Evolutionary conservation across 2,888 invertebrate genomes (phyloP).

Genomic region (Ophion slaviceki): DNA sequence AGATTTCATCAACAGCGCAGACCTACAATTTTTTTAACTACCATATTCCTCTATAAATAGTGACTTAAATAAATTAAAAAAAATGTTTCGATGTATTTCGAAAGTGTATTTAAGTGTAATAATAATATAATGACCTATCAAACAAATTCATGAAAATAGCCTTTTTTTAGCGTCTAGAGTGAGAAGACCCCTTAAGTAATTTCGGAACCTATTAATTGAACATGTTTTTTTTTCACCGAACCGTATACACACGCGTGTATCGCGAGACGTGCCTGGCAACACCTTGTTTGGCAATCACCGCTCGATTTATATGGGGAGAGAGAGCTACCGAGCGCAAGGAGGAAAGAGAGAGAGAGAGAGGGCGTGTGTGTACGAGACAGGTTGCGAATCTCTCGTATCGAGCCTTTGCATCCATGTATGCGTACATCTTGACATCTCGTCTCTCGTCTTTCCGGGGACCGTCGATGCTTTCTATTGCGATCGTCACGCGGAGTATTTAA

Average conservation of each 20-base stretch:
- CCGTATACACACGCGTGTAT: conserved; percentile 37
- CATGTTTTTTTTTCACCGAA: conserved; percentile 8
- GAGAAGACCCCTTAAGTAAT: too few species aligned
- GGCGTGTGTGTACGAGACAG: conserved; percentile 51
- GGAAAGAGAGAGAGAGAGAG: too few species aligned
- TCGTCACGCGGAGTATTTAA: conserved; percentile 56
- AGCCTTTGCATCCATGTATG: background rate
- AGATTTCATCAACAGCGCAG: too few species aligned
- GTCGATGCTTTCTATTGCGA: conserved; percentile 62
- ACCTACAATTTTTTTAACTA: too few species aligned
- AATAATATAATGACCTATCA: too few species aligned
- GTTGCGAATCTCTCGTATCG: conserved; percentile 56
- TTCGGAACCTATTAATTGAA: background rate
- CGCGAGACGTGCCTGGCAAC: conserved; percentile 60
- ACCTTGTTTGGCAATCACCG: conserved; percentile 77
- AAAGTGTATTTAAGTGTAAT: too few species aligned
- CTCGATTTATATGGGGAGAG: conserved; percentile 69
- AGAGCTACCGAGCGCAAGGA: conserved; percentile 52
- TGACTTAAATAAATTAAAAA: too few species aligned
- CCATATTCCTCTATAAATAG: too few species aligned
- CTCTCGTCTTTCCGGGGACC: conserved; percentile 29
- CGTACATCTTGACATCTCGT: background rate
- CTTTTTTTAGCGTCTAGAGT: too few species aligned
- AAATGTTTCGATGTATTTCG: too few species aligned
- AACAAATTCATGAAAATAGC: too few species aligned